Evolutionary conservation across 92 coral and sea anemone genomes (phyloP).

Genomic region (Meandrina meandrites): DNA sequence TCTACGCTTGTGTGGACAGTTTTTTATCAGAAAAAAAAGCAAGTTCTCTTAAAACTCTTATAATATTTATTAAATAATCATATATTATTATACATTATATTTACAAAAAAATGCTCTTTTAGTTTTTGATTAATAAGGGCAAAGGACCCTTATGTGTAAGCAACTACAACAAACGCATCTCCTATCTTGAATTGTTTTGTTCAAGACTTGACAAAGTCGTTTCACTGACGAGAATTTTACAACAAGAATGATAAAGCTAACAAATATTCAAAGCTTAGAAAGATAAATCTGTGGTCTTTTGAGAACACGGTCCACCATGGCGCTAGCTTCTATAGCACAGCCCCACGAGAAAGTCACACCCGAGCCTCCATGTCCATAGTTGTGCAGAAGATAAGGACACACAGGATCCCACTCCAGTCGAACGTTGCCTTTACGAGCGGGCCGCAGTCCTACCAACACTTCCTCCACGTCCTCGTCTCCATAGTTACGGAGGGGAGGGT

Average conservation of each 20-base stretch:
- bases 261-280: conserved; percentile 12
- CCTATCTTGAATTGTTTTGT: too few relatives aligned
- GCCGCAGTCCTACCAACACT: conserved; percentile 39
- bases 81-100: too few relatives aligned
- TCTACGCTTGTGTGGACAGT: too few relatives aligned
- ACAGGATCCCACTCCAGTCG: conserved; percentile 51
- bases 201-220: neutral
- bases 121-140: too few relatives aligned
- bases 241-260: neutral
- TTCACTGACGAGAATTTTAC: neutral
- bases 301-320: conserved; percentile 31
- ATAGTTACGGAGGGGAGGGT: conserved; percentile 28
- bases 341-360: conserved; percentile 65
- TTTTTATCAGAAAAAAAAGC: too few relatives aligned
- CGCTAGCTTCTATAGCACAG: conserved; percentile 53
- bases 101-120: too few relatives aligned
- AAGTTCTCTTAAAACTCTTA: too few relatives aligned
- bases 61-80: too few relatives aligned
- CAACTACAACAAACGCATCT: too few relatives aligned
- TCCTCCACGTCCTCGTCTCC: conserved; percentile 35
- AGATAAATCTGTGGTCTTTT: conserved; percentile 27
- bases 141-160: too few relatives aligned
- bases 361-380: conserved; percentile 49
- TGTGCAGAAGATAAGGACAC: conserved; percentile 40
- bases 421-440: conserved; percentile 39